Percentiles rank a stretch among this genome's conserved stretches.
Evolutionary conservation across 2,113 vertebrate genomes (phyloP).

Genomic region (Brachyhypopomus occidentalis): DNA sequence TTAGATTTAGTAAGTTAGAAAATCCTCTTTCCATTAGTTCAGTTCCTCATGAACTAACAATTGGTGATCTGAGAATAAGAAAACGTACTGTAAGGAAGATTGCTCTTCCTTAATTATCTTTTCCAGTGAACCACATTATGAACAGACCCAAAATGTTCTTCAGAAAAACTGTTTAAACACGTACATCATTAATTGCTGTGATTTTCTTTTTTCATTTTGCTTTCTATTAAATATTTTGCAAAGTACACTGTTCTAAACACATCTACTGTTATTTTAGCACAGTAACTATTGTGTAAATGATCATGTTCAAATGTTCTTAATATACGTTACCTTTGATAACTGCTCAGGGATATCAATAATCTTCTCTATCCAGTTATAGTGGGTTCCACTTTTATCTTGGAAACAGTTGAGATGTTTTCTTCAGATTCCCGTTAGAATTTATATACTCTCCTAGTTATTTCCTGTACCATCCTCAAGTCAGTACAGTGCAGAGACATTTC

Average conservation of each 20-base stretch:
- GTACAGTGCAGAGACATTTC: neutral
- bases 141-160: neutral
- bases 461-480: neutral
- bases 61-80: neutral
- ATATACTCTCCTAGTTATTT: neutral
- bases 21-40: too few species aligned
- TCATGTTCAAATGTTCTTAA: neutral
- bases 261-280: neutral
- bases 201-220: neutral
- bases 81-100: too few species aligned
- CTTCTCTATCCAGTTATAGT: neutral
- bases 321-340: neutral
- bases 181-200: neutral
- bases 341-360: neutral
- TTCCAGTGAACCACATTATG: conserved; percentile 32
- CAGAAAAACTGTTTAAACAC: neutral
- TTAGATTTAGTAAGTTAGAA: too few species aligned
- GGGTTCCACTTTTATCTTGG: neutral
- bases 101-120: neutral
- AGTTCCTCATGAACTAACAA: too few species aligned
- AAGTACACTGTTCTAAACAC: neutral
- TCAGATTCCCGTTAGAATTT: neutral
- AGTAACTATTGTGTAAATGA: neutral
- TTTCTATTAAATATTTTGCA: neutral
- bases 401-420: neutral